phyloP scores from a whole-genome alignment of 1,140 invertebrate genomes.

The Cheumatopsyche charites region DNA sequence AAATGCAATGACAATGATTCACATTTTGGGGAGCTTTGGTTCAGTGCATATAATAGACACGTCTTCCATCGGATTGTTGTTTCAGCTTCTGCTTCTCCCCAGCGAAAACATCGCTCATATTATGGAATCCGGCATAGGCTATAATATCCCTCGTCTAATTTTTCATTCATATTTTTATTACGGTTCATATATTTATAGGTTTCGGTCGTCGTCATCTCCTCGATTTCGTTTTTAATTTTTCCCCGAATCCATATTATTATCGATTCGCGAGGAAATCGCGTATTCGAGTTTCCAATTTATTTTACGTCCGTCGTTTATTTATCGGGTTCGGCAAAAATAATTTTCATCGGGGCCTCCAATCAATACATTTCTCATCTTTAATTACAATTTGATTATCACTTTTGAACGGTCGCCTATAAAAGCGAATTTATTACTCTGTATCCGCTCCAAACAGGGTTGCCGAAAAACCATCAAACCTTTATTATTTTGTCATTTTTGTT shows the following conservation, averaged over 20 bases:
- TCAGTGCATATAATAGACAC: neutral
- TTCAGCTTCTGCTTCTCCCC: conserved; percentile 5
- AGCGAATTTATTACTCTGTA: conserved; percentile 21
- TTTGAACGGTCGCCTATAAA: conserved; percentile 14
- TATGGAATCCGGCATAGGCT: neutral
- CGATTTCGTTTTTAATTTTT: too few relatives aligned
- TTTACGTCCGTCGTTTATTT: neutral
- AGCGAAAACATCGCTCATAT: neutral
- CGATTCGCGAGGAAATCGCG: neutral
- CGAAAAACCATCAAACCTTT: too few relatives aligned
- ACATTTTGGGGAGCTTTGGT: too few relatives aligned
- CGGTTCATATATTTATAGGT: neutral
- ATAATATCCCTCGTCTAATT: neutral
- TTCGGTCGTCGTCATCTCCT: neutral
- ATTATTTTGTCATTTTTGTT: neutral
- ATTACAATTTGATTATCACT: conserved; percentile 27
- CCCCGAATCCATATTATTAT: too few relatives aligned
- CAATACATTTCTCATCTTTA: conserved; percentile 23
- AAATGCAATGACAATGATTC: too few relatives aligned
- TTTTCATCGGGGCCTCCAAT: conserved; percentile 8
- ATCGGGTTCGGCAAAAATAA: conserved; percentile 10
- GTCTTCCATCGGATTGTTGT: conserved; percentile 13
- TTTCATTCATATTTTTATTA: neutral
- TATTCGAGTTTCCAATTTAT: conserved; percentile 1
- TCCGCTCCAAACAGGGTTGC: neutral